These are phyloP conservation scores for Chloroclystis v-ata DNA, from an alignment of 2,888 invertebrate species.

Conservation along the genomic window DNA sequence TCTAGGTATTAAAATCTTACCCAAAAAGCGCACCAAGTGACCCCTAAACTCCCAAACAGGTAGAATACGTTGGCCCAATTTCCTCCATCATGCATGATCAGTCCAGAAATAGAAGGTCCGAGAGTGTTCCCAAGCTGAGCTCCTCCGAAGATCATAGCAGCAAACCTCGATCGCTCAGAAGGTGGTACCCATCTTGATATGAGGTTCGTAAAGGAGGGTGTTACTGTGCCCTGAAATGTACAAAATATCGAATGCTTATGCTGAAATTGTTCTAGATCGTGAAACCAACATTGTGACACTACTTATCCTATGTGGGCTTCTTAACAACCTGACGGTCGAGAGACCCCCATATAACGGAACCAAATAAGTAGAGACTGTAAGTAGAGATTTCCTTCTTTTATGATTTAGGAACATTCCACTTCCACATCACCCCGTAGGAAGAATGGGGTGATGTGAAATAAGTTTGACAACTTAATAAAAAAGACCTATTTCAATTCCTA, in stretches of 20 bases:
- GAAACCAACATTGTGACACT: no score
- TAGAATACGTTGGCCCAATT: slow-evolving; percentile 79
- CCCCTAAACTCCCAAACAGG: slow-evolving; percentile 72
- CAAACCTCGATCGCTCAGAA: slow-evolving; percentile 74
- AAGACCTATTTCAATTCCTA: slow-evolving; percentile 31
- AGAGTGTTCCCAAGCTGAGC: slow-evolving; percentile 75
- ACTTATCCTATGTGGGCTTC: no score
- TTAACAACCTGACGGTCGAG: no score
- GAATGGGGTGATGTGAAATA: no score
- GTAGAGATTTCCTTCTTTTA: no score
- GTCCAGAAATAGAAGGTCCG: slow-evolving; percentile 71
- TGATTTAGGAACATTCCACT: no score
- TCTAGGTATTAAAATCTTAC: slow-evolving; percentile 41
- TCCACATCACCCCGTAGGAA: no score
- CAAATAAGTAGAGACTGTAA: no score
- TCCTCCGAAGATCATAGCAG: slow-evolving; percentile 79
- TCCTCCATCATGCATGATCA: slow-evolving; percentile 61
- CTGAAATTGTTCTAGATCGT: slow-evolving; percentile 23
- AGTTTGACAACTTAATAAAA: background rate
- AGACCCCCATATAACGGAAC: no score
- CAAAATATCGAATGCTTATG: no score
- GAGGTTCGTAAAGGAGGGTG: slow-evolving; percentile 79
- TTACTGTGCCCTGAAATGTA: slow-evolving; percentile 79
- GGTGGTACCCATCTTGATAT: slow-evolving; percentile 80
- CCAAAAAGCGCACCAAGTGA: slow-evolving; percentile 76